Conservation (phyloP, 2,113 vertebrate species). For the Varanus salvator region DNA sequence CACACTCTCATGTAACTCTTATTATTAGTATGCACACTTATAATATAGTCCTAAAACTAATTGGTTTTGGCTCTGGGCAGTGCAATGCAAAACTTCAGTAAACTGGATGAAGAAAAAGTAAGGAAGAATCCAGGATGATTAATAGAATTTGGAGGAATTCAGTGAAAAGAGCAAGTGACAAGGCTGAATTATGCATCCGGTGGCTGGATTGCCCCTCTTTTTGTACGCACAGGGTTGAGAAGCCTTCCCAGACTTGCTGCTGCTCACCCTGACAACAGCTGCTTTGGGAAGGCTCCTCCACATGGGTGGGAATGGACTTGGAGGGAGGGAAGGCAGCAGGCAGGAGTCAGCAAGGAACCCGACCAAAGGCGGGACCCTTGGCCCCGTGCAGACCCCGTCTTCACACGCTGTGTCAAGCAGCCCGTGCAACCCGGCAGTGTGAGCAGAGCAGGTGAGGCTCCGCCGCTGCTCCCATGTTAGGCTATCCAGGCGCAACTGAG, state of each 20-base stretch:
- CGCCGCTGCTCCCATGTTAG: no score
- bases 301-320: fast-evolving
- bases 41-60: conserved; percentile 31
- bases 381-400: no score
- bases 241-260: neutral
- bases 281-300: neutral
- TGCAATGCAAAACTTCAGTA: conserved; percentile 25
- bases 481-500: no score
- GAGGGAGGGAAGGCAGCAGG: neutral
- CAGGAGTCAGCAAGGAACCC: neutral
- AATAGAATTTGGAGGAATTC: conserved; percentile 30
- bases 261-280: neutral
- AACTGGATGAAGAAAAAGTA: neutral
- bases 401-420: no score
- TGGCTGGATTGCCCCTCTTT: conserved; percentile 15
- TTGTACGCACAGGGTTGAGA: neutral
- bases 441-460: no score
- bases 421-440: neutral
- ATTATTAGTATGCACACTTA: conserved; percentile 29
- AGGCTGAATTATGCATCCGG: neutral
- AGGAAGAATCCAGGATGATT: conserved; percentile 25
- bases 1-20: neutral
- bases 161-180: neutral
- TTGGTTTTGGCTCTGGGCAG: conserved; percentile 46
- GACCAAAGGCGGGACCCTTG: neutral